A percentile compares a stretch with the other conserved stretches of the same genome.
Conservation (phyloP, 2,797 vertebrate species). For the Urophycis tenuis region DNA sequence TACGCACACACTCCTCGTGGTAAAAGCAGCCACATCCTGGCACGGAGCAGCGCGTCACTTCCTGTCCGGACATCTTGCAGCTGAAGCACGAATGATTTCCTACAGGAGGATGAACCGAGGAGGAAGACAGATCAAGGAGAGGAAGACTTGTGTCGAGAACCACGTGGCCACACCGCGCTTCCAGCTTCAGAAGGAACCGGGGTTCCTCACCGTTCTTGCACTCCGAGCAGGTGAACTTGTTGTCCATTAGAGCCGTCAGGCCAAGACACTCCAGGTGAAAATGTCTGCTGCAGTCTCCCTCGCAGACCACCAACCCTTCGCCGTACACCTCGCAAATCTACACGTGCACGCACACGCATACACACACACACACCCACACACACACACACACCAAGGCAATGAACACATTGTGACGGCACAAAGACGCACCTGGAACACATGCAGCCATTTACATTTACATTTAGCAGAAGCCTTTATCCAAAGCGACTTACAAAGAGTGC, state of each 20-base stretch:
- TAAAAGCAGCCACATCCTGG: slow-evolving; percentile 87
- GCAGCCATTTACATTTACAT: too few species aligned
- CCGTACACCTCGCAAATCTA: slow-evolving; percentile 90
- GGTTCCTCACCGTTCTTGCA: slow-evolving; percentile 83
- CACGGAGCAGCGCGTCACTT: slow-evolving; percentile 85
- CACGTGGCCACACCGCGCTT: background rate
- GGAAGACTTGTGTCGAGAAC: too few species aligned
- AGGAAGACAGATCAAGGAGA: background rate
- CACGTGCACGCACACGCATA: slow-evolving; percentile 19
- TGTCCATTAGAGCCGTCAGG: slow-evolving; percentile 73
- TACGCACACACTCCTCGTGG: slow-evolving; percentile 85
- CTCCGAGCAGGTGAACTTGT: slow-evolving; percentile 82
- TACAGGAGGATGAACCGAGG: slow-evolving; percentile 41
- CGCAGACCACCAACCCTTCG: slow-evolving; percentile 84
- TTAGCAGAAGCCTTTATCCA: too few species aligned
- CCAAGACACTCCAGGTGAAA: slow-evolving; percentile 91
- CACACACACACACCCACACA: slow-evolving; percentile 3
- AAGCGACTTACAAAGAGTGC: too few species aligned
- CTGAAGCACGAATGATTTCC: slow-evolving; percentile 91
- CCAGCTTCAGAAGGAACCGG: background rate
- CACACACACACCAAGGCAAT: background rate
- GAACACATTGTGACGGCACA: background rate
- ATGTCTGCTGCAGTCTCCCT: slow-evolving; percentile 87
- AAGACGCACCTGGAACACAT: background rate
- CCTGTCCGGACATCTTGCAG: slow-evolving; percentile 77